Conservation (phyloP, 1,140 invertebrate genomes). For the Rhynchophorus ferrugineus region DNA sequence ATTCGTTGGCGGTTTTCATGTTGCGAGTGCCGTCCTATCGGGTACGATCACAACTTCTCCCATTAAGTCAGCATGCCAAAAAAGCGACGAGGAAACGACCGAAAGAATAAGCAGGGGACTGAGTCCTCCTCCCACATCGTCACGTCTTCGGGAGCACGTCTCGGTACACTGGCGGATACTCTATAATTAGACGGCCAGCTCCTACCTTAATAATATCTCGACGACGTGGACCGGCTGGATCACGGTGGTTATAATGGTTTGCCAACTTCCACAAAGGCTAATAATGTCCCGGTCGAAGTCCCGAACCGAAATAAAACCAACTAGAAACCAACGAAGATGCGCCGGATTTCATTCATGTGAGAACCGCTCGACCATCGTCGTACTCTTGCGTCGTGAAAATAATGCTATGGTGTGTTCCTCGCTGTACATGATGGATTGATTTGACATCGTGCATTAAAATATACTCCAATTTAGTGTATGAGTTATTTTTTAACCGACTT, state of each 20-base stretch:
- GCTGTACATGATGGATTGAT: no score
- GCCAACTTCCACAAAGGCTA: slow-evolving; percentile 26
- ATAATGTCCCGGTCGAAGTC: slow-evolving; percentile 12
- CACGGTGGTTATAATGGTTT: slow-evolving; percentile 25
- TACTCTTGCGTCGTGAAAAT: no score
- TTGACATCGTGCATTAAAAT: no score
- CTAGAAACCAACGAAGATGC: slow-evolving; percentile 2
- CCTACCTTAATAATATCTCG: slow-evolving; percentile 28
- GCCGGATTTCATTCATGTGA: slow-evolving; percentile 18
- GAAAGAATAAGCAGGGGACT: not conserved
- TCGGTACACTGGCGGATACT: slow-evolving; percentile 23
- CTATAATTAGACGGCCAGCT: slow-evolving; percentile 27
- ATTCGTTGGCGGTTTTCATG: no score
- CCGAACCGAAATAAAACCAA: slow-evolving; percentile 6
- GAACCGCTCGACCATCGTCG: slow-evolving; percentile 8
- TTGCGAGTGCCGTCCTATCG: no score
- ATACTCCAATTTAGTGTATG: no score
- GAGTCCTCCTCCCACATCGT: slow-evolving; percentile 26
- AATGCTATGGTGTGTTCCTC: no score
- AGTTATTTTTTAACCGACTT: no score
- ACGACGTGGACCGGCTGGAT: slow-evolving; percentile 4
- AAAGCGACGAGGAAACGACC: slow-evolving; percentile 1
- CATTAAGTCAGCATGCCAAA: not conserved
- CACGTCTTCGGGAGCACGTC: slow-evolving; percentile 29
- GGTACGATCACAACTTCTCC: not conserved